Evolutionary conservation across 2,888 invertebrate genomes (phyloP).

Genomic region (Malthinus flaveolus): DNA sequence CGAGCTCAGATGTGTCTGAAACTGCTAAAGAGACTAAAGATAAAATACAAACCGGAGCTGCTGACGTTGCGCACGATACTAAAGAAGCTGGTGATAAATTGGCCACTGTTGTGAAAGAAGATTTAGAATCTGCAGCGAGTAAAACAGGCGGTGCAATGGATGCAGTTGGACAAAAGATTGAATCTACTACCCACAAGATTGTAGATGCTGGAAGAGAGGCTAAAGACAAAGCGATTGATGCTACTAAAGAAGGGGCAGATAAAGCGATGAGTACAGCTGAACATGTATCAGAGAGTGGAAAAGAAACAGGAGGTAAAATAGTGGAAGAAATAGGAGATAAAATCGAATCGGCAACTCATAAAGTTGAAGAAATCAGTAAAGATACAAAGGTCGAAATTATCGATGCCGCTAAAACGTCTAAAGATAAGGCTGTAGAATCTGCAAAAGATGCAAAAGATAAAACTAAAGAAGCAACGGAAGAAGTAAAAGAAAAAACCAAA

Average conservation of each 20-base stretch:
- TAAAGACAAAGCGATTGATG: slow-evolving; percentile 14
- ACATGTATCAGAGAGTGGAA: neutral
- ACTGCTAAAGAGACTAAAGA: neutral
- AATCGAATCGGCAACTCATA: slow-evolving; percentile 21
- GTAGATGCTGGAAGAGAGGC: neutral
- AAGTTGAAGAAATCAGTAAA: slow-evolving; percentile 14
- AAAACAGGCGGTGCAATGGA: slow-evolving; percentile 4
- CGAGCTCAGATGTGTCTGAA: neutral
- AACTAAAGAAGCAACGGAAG: slow-evolving; percentile 22
- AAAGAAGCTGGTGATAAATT: neutral
- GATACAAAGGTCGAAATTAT: slow-evolving; percentile 24
- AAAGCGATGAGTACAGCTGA: slow-evolving; percentile 7
- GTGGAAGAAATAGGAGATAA: neutral
- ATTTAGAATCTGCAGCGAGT: slow-evolving; percentile 37
- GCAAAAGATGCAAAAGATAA: slow-evolving; percentile 26
- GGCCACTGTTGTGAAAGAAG: slow-evolving; percentile 10
- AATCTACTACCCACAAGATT: no score
- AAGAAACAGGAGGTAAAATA: slow-evolving; percentile 17
- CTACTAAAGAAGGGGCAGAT: slow-evolving; percentile 12
- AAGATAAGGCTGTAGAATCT: slow-evolving; percentile 35
- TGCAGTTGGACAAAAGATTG: no score
- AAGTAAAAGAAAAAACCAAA: neutral
- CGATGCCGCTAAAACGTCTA: slow-evolving; percentile 21
- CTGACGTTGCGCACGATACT: neutral
- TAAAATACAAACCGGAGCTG: no score